A percentile compares a stretch with the other conserved stretches of the same genome.
Evolutionary conservation across 2,797 vertebrate genomes (phyloP).

Genomic region (Selene dorsalis): DNA sequence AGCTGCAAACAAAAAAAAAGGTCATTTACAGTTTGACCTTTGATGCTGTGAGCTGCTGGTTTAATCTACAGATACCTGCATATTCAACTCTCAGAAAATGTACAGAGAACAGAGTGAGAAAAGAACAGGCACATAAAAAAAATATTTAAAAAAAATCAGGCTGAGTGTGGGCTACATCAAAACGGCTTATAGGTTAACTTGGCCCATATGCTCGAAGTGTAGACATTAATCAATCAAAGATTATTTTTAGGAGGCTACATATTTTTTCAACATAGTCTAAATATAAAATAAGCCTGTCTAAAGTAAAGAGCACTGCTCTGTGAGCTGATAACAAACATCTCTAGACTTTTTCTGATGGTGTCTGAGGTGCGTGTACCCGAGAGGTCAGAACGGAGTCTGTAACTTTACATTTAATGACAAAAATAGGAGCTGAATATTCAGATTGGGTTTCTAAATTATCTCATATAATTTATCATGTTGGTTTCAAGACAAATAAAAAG

Average conservation of each 20-base stretch:
- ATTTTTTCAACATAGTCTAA: not conserved
- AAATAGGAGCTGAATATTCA: not conserved
- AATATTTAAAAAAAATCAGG: not conserved
- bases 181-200: not conserved
- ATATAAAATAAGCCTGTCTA: not conserved
- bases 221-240: not conserved
- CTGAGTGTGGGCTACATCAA: not conserved
- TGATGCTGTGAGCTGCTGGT: slow-evolving; percentile 19
- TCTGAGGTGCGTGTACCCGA: not conserved
- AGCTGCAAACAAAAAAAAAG: slow-evolving; percentile 26
- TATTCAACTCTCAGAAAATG: not conserved
- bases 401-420: not conserved
- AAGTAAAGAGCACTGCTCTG: not conserved
- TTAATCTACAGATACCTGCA: slow-evolving; percentile 1
- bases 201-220: not conserved
- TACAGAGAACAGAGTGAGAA: not conserved
- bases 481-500: not conserved
- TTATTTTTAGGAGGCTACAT: not conserved
- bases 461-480: not conserved
- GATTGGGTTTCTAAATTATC: not conserved
- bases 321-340: slow-evolving; percentile 7
- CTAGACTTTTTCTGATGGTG: not conserved
- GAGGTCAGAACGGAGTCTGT: slow-evolving; percentile 34
- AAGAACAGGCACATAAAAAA: not conserved
- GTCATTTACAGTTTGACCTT: slow-evolving; percentile 71